A percentile compares a stretch with the other conserved stretches of the same genome.
These are phyloP conservation scores for Plagodis dolabraria DNA, from an alignment of 2,888 invertebrate species.

Conservation along the genomic window DNA sequence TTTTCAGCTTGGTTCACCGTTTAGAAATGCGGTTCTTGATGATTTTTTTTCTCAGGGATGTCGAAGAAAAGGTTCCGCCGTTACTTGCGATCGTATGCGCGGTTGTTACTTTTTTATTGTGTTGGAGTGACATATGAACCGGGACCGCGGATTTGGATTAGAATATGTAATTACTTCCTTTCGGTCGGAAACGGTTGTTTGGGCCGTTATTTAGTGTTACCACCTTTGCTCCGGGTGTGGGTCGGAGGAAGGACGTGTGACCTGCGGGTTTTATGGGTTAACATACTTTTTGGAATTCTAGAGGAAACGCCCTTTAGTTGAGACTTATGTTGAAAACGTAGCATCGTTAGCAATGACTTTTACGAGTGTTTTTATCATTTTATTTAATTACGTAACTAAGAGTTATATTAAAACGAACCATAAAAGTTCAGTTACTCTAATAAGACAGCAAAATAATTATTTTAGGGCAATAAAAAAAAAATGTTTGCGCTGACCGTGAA, in stretches of 20 bases:
- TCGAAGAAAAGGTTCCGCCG: slow-evolving; percentile 68
- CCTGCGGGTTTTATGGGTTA: slow-evolving; percentile 41
- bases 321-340: slow-evolving; percentile 11
- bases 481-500: not conserved
- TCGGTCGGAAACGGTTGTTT: slow-evolving; percentile 78
- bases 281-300: slow-evolving; percentile 32
- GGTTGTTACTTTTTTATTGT: slow-evolving; percentile 69
- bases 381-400: too few relatives aligned
- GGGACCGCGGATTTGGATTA: slow-evolving; percentile 76
- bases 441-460: too few relatives aligned
- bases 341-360: too few relatives aligned
- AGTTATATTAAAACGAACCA: too few relatives aligned
- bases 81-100: slow-evolving; percentile 68
- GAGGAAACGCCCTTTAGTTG: slow-evolving; percentile 2
- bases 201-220: slow-evolving; percentile 63
- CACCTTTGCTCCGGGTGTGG: slow-evolving; percentile 52
- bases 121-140: slow-evolving; percentile 80
- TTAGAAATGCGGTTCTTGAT: slow-evolving; percentile 72
- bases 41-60: slow-evolving; percentile 76
- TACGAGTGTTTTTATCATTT: too few relatives aligned
- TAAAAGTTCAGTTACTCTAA: too few relatives aligned
- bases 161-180: slow-evolving; percentile 85
- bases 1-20: slow-evolving; percentile 61
- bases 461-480: too few relatives aligned
- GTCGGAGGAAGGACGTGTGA: slow-evolving; percentile 38